Evolutionary conservation across 2,888 invertebrate species (phyloP).

Genomic region (Chaetoderma sp.): DNA sequence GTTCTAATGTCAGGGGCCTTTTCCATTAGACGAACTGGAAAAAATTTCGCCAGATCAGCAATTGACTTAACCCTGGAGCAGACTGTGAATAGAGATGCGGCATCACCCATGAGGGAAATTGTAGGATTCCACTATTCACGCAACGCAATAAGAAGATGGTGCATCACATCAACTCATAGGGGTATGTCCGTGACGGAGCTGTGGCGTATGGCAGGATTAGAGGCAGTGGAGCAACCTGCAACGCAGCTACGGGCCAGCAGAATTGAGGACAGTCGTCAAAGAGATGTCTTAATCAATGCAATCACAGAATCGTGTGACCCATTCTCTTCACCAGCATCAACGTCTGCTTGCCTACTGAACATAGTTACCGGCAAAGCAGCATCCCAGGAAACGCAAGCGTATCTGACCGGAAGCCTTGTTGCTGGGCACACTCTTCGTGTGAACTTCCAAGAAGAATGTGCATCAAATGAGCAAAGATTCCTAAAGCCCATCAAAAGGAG

Average conservation of each 20-base stretch:
- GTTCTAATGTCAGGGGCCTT: constrained; percentile 20
- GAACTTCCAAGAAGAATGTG: constrained; percentile 7
- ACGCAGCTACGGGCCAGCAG: no score
- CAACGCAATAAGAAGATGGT: constrained; percentile 17
- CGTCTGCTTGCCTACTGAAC: no score
- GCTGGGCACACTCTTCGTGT: background rate
- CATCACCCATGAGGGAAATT: constrained; percentile 15
- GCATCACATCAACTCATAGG: constrained; percentile 18
- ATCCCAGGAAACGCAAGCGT: background rate
- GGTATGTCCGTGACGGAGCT: constrained; percentile 20
- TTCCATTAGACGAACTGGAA: constrained; percentile 23
- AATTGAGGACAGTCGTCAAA: no score
- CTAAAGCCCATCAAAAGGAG: constrained; percentile 5
- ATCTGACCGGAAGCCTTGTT: constrained; percentile 2
- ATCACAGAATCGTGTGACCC: no score
- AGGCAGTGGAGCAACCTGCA: constrained; percentile 8
- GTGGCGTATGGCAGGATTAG: constrained; percentile 1
- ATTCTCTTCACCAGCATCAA: no score
- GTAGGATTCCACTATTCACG: constrained; percentile 13
- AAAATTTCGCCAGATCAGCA: constrained; percentile 16
- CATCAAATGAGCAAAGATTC: background rate
- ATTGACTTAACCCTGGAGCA: constrained; percentile 23
- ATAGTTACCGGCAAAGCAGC: no score
- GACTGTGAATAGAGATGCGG: constrained; percentile 23
- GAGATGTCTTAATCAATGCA: no score